phyloP scores from a whole-genome alignment of 2,797 vertebrate species.

The Phaenicophaeus curvirostris region DNA sequence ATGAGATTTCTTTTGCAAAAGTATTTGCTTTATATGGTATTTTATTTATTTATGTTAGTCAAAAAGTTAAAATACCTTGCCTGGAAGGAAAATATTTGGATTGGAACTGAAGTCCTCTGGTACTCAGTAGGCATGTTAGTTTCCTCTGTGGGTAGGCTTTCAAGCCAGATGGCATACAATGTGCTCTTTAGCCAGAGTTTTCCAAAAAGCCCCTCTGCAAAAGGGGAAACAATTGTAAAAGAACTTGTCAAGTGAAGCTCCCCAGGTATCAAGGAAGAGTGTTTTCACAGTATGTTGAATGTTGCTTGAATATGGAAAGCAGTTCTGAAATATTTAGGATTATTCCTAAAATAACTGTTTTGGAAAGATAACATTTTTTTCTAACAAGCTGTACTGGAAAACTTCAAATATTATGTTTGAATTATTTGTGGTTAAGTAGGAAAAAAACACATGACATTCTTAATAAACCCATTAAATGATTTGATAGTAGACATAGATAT shows the following conservation, averaged over 20 bases:
- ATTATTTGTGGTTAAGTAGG: slow-evolving; percentile 17
- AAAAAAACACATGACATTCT: not conserved
- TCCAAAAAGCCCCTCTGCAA: not conserved
- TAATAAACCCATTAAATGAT: slow-evolving; percentile 26
- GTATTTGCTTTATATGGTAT: slow-evolving; percentile 1
- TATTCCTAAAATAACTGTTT: not conserved
- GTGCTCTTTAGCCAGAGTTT: not conserved
- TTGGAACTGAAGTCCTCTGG: slow-evolving; percentile 20
- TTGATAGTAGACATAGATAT: not conserved
- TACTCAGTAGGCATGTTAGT: not conserved
- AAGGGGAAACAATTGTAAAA: not conserved
- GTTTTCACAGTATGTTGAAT: not conserved
- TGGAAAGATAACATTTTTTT: slow-evolving; percentile 4
- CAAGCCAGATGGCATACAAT: not conserved
- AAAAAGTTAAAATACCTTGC: slow-evolving; percentile 23
- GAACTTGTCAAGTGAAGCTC: not conserved
- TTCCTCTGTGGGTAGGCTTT: not conserved
- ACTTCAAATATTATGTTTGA: slow-evolving; percentile 15
- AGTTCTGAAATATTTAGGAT: not conserved
- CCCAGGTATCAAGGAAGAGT: not conserved
- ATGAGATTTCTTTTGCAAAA: slow-evolving; percentile 15
- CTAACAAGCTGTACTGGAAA: not conserved
- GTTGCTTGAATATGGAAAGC: not conserved
- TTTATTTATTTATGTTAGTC: slow-evolving; percentile 35
- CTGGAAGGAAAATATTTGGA: slow-evolving; percentile 44